Evolutionary conservation across 2,113 vertebrate genomes (phyloP), one percentile per base, ranked within the genome.

Genomic region (Ariopsis seemanni): DNA sequence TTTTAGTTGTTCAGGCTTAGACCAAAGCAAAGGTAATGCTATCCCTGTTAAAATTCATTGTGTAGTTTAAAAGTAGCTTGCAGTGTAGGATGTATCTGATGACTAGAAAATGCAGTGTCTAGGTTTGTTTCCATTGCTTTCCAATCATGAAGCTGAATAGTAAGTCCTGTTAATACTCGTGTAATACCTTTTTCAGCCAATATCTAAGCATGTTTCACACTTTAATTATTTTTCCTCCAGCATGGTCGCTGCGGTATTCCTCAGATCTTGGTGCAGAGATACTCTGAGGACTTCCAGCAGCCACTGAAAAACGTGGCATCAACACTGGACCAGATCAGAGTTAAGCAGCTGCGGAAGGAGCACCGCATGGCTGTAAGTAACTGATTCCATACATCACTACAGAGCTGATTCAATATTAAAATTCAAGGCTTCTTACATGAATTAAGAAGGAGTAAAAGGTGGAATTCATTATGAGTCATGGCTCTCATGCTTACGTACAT

Each of bases 321-420:
- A 89, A 94, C 92, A 90, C 94, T 99, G 97, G 98, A 99, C 94
- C 96, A 96, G 92, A 96, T 99, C 87, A 93, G 98, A 42, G 97
- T 99, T 89, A 98, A 95, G 92, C 96, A 96, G 86, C 95, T 99
- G 6, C 96, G 97, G 55, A 99, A 98, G 92, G 97, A 98, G 90
- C 98, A 99, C 92, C 97, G 98, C 86, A 99, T 99, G 98, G 98
- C 98, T 80, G 98, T 99, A 94, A 98, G 97, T 92, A 85, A 87
- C 84, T 60, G 30, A 63, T 69, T 71, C 65, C 14, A 15, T 18
- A 83, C n/a, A 67, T 52, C 74, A 78, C 25, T 14, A 78, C 50
- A 78, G 11, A 25, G 25, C 48, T 12, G 22, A 52, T 25, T 50
- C 10, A 0, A 2, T 52, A 14, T 12, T 25, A 25, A 52, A 25